Percentiles rank a stretch among this genome's conserved stretches.
Conservation (phyloP, 2,888 invertebrate species). For the Latrodectus elegans region DNA sequence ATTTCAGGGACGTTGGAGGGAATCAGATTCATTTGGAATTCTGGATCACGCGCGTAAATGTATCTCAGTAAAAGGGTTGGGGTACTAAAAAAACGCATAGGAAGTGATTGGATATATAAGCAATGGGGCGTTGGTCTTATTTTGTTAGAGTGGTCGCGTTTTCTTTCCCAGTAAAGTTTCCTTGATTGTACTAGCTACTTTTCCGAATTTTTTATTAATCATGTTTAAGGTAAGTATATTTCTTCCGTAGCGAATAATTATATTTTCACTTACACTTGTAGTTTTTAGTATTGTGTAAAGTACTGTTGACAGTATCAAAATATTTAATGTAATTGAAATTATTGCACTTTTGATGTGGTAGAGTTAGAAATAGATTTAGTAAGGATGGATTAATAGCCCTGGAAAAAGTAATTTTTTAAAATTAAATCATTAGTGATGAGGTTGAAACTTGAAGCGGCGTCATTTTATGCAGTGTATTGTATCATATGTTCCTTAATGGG, state of each 20-base stretch:
- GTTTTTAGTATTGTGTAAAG: no score
- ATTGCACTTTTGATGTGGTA: no score
- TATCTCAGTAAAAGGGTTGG: slow-evolving; percentile 13
- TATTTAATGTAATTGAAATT: no score
- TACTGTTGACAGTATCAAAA: no score
- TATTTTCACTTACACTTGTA: no score
- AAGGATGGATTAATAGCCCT: no score
- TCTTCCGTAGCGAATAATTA: background rate
- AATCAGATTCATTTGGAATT: slow-evolving; percentile 35
- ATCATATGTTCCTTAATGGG: no score
- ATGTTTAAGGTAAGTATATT: slow-evolving; percentile 29
- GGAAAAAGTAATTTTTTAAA: no score
- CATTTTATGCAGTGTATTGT: no score
- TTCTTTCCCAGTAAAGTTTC: background rate
- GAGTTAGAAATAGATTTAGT: no score
- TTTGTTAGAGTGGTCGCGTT: background rate
- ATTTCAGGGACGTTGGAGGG: slow-evolving; percentile 36
- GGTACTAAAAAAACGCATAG: slow-evolving; percentile 11
- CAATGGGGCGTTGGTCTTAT: slow-evolving; percentile 2
- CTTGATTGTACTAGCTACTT: background rate
- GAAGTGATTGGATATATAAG: slow-evolving; percentile 24
- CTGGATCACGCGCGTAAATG: slow-evolving; percentile 9
- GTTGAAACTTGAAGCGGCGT: no score
- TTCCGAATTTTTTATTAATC: background rate
- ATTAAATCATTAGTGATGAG: no score